These are phyloP conservation scores for Mormyrops boulengeri DNA, from an alignment of 2,797 vertebrate genomes.

Conservation along the genomic window DNA sequence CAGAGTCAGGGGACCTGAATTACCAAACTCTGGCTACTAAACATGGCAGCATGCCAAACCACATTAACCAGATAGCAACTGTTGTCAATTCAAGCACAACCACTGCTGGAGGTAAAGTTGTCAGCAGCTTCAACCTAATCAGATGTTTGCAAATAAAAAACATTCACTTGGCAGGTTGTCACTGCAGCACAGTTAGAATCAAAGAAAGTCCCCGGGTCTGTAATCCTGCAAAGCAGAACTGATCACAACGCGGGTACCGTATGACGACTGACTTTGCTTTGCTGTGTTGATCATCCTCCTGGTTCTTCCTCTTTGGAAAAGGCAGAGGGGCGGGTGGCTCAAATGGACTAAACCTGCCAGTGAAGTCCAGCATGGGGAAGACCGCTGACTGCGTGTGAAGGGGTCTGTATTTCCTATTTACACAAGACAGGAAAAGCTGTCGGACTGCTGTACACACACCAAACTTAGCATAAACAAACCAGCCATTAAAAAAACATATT, in stretches of 20 bases:
- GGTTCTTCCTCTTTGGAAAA: conserved; percentile 38
- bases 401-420: conserved; percentile 72
- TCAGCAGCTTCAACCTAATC: neutral
- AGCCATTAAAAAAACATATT: neutral
- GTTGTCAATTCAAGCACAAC: neutral
- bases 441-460: neutral
- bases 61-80: neutral
- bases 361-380: conserved; percentile 69
- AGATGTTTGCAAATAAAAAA: neutral
- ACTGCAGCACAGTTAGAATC: neutral
- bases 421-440: conserved; percentile 21
- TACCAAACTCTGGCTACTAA: neutral
- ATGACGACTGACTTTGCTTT: conserved; percentile 51
- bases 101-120: neutral
- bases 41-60: neutral
- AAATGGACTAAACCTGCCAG: conserved; percentile 69
- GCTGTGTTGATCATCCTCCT: conserved; percentile 27
- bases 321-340: conserved; percentile 49
- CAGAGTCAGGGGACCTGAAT: neutral
- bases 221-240: neutral
- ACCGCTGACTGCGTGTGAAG: conserved; percentile 69
- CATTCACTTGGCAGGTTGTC: neutral
- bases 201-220: neutral
- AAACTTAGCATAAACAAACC: conserved; percentile 21
- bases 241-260: too few relatives aligned